Conservation (phyloP, 2,113 vertebrate species). For the Delphinus delphis region DNA sequence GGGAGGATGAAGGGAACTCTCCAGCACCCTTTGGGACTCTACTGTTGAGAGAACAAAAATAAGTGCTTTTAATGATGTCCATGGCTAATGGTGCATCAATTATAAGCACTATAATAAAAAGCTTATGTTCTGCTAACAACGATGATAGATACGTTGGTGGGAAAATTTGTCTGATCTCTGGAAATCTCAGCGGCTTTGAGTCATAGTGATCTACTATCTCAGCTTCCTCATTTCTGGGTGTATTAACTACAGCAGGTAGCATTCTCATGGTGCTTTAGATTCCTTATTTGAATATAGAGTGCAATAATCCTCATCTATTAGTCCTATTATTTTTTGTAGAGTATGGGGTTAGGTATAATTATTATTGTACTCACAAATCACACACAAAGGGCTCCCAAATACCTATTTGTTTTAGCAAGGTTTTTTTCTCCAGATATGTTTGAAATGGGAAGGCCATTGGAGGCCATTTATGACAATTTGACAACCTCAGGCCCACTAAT, state of each 20-base stretch:
- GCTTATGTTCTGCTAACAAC: not conserved
- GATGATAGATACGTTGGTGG: not conserved
- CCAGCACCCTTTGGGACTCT: not conserved
- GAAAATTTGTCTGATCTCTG: not conserved
- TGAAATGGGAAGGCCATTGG: not conserved
- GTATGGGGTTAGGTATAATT: not conserved
- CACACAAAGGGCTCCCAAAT: not conserved
- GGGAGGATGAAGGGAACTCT: not conserved
- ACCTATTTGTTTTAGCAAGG: not conserved
- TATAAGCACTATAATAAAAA: not conserved
- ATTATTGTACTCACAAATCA: not conserved
- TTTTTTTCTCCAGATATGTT: not conserved
- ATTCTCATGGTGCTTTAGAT: not conserved
- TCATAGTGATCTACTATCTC: too few species aligned
- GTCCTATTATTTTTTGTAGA: not conserved
- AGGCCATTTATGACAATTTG: too few species aligned
- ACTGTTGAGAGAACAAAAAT: not conserved
- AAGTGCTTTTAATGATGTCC: not conserved
- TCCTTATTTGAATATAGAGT: not conserved
- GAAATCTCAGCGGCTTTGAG: not conserved
- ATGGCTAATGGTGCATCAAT: not conserved
- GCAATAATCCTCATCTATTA: not conserved
- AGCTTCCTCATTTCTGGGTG: not conserved
- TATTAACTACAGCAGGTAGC: not conserved
- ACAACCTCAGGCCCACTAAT: not conserved